Evolutionary conservation across 2,888 invertebrate genomes (phyloP), one percentile per base, ranked within the genome.

Genomic region (Stenodema calcarata): DNA sequence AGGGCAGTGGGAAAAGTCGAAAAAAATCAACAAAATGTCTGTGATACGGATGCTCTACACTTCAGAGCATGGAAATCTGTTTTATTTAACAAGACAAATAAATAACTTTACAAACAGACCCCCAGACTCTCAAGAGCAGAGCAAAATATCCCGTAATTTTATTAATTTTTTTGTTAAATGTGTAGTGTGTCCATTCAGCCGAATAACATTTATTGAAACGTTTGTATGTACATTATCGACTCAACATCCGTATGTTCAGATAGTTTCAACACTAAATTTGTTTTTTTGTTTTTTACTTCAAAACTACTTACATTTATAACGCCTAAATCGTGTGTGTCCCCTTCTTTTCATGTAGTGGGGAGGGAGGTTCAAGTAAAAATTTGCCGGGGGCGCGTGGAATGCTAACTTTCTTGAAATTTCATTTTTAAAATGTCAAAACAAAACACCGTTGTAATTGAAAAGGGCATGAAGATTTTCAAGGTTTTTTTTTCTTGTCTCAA

Each of bases 291-390:
- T 75, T 76, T 54, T 76, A 85, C 85, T 85, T 76, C 28, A 75
- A 78, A 85, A 85, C 85, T 85, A 85, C 85, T 76, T 85, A 85
- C 78, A 86, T 83, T 23, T 35, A 70, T 80, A 86, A 81, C 81
- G 86, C 81, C 86, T 86, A 86, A 35, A 80, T 86, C 86, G 86
- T 86, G 86, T 86, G 86, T 73, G 41, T 30, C 35, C 81, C 81
- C 81, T 81, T 44, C 18, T 78, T 23, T 73, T 6, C 3, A 73
- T 28, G n/a, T 30, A 6, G 0, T 70, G 54, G 54, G 28, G 35
- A 78, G 80, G 50, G 23, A 27, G 54, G 54, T 23, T 62, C 62
- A 62, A 62, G 62, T 62, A 80, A 80, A 50, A 44, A 44, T 30
- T 41, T 50, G 27, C 18, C 30, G 80, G 80, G 47, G 54, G 23